Conservation (phyloP, 2,113 vertebrate genomes). For the Ursus arctos region DNA sequence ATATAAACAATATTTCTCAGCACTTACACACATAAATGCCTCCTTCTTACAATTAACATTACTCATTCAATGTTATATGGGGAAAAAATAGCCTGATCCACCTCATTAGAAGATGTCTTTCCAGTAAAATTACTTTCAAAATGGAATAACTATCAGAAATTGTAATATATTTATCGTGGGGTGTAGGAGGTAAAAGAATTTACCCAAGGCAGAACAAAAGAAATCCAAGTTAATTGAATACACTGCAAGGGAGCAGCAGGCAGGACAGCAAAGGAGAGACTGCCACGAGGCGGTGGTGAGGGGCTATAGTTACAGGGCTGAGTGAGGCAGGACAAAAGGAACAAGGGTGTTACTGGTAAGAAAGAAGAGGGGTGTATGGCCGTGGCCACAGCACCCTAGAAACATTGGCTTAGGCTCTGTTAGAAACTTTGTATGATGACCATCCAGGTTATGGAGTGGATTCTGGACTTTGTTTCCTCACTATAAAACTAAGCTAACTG, state of each 20-base stretch:
- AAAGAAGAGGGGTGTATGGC: background rate
- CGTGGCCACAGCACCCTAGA: background rate
- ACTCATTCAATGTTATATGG: background rate
- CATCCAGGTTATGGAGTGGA: background rate
- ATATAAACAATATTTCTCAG: background rate
- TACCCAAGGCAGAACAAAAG: background rate
- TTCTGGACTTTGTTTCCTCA: background rate
- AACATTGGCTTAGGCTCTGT: background rate
- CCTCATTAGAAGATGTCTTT: background rate
- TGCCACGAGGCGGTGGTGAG: background rate
- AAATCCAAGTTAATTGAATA: background rate
- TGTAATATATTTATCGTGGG: background rate
- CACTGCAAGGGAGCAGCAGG: background rate
- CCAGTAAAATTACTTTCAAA: constrained; percentile 42
- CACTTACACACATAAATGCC: background rate
- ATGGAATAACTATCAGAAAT: background rate
- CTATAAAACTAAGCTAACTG: background rate
- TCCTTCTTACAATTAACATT: background rate
- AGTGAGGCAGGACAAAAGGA: background rate
- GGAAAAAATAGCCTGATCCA: background rate
- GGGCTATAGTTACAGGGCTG: background rate
- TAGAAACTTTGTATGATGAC: background rate
- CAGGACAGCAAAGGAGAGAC: background rate
- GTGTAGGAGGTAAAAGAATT: background rate
- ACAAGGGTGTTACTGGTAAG: background rate